Evolutionary conservation across 2,888 invertebrate genomes (phyloP).

Genomic region (Thereva unica): DNA sequence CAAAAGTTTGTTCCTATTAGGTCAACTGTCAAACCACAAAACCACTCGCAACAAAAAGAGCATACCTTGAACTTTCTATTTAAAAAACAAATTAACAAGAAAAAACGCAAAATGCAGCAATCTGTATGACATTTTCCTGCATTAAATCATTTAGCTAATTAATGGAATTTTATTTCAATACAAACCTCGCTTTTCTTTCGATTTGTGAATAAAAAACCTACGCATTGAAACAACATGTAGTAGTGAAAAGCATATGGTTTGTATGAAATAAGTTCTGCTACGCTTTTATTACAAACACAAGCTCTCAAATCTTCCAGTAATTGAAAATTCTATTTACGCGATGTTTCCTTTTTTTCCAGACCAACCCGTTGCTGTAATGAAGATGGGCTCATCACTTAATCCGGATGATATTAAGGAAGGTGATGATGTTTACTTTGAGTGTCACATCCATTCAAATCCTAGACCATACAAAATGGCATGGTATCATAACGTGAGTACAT

Average conservation of each 20-base stretch:
- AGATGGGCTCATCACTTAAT: constrained; percentile 82
- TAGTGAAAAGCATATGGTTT: background rate
- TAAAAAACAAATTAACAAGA: too few species aligned
- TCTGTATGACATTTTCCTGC: too few species aligned
- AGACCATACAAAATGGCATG: constrained; percentile 82
- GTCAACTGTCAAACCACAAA: too few species aligned
- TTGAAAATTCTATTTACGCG: constrained; percentile 9
- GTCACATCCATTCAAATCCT: constrained; percentile 82
- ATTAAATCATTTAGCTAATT: too few species aligned
- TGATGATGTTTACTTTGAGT: constrained; percentile 88
- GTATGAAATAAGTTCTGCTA: background rate
- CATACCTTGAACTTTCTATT: too few species aligned
- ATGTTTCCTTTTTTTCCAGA: constrained; percentile 62
- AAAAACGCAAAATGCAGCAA: too few species aligned
- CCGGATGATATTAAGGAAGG: constrained; percentile 88
- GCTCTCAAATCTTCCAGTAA: background rate
- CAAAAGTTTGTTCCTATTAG: too few species aligned
- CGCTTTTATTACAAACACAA: background rate
- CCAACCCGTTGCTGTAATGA: constrained; percentile 77
- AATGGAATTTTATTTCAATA: too few species aligned
- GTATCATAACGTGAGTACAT: constrained; percentile 81
- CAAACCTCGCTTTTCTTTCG: too few species aligned
- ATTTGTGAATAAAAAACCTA: too few species aligned
- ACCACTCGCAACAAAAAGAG: too few species aligned
- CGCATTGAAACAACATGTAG: background rate